Evolutionary conservation across 2,797 vertebrate species (phyloP).

Genomic region (Cryptoprocta ferox): DNA sequence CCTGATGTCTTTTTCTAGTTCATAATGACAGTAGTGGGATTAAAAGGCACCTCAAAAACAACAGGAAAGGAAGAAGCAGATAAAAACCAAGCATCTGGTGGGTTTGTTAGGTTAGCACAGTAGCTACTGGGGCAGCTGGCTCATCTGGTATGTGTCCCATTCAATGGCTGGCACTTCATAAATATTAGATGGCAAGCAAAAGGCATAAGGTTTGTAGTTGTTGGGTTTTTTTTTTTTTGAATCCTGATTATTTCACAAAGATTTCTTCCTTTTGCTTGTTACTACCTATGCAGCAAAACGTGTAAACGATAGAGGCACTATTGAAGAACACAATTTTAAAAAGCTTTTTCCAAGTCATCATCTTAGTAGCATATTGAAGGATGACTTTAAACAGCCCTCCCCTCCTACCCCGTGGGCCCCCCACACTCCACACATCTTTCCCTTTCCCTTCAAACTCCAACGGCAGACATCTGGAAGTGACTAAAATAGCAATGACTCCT

Average conservation of each 20-base stretch:
- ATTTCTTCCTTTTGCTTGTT: not conserved
- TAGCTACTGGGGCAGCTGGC: not conserved
- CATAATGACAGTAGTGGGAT: not conserved
- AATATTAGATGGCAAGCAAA: constrained; percentile 58
- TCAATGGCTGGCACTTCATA: constrained; percentile 45
- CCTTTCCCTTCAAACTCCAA: constrained; percentile 21
- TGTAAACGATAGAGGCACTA: not conserved
- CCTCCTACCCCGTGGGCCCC: not conserved
- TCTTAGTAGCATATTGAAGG: not conserved
- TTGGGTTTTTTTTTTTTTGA: not conserved
- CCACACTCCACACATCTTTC: not conserved
- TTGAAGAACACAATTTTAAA: not conserved
- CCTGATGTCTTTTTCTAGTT: not conserved
- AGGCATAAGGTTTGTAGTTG: not conserved
- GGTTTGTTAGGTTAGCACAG: constrained; percentile 28
- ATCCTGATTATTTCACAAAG: constrained; percentile 3
- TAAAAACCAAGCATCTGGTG: constrained; percentile 18
- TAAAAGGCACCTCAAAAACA: constrained; percentile 32
- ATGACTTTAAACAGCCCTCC: not conserved
- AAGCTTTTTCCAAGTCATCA: not conserved
- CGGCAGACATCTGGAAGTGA: constrained; percentile 36
- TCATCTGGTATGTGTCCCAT: not conserved
- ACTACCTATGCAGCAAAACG: not conserved
- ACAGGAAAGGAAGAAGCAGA: constrained; percentile 7
- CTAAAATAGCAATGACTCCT: constrained; percentile 64